phyloP scores from a whole-genome alignment of 2,113 vertebrate genomes.

The Anseranas semipalmata region DNA sequence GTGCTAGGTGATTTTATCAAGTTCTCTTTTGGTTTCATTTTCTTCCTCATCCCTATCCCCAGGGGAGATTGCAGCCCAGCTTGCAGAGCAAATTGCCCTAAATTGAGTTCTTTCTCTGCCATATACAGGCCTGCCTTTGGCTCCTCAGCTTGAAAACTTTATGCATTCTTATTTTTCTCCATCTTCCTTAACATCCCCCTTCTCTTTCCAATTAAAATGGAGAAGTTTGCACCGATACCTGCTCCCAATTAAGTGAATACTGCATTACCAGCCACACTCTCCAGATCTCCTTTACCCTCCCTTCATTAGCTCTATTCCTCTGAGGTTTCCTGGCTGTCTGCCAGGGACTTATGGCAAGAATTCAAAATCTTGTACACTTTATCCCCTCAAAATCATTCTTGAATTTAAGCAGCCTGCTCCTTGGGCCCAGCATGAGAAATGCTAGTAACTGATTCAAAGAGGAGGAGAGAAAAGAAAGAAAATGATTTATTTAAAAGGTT shows the following conservation, averaged over 20 bases:
- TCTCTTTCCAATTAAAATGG: slow-evolving; percentile 86
- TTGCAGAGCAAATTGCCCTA: slow-evolving; percentile 98
- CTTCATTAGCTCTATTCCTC: slow-evolving; percentile 87
- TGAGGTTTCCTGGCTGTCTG: slow-evolving; percentile 83
- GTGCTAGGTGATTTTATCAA: slow-evolving; percentile 94
- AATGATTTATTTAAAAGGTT: slow-evolving; percentile 82
- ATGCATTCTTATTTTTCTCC: slow-evolving; percentile 84
- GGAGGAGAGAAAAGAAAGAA: slow-evolving; percentile 68
- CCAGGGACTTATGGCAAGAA: slow-evolving; percentile 85
- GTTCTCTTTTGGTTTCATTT: slow-evolving; percentile 97
- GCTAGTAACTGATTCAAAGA: slow-evolving; percentile 72
- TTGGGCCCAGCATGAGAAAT: slow-evolving; percentile 80
- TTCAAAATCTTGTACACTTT: slow-evolving; percentile 86
- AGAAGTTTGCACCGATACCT: slow-evolving; percentile 84
- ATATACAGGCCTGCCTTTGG: slow-evolving; percentile 91
- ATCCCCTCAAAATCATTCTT: slow-evolving; percentile 83
- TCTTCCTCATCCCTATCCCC: slow-evolving; percentile 92
- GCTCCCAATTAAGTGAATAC: slow-evolving; percentile 87
- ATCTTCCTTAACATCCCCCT: slow-evolving; percentile 84
- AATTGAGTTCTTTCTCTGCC: slow-evolving; percentile 98
- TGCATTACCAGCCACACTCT: slow-evolving; percentile 80
- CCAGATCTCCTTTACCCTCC: slow-evolving; percentile 86
- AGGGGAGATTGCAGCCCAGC: slow-evolving; percentile 91
- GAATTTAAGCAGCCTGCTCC: slow-evolving; percentile 83
- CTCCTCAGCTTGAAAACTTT: slow-evolving; percentile 90